Evolutionary conservation across 2,888 invertebrate species (phyloP), one percentile per base, ranked within the genome.

Genomic region (Tridacna crocea): DNA sequence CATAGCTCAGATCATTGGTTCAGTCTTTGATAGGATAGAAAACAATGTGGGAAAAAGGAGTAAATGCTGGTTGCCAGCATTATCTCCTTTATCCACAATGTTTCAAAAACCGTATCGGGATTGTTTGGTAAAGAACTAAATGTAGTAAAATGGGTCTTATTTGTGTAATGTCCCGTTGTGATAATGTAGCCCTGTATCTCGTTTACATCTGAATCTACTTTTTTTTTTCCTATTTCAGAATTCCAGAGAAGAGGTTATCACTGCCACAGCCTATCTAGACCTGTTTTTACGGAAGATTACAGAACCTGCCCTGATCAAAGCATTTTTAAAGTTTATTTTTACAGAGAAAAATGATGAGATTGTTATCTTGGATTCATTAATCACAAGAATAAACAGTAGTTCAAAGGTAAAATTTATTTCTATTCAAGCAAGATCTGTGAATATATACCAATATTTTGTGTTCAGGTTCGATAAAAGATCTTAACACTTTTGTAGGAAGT

Each of bases 231-330:
- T 95, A 95, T 96, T 96, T 94, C 96, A 98, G 98, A 97, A 96
- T 94, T 97, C 97, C 82, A 96, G 97, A 89, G 97, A 97, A 88
- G 98, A 99, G 94, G 97, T 98, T 93, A 96, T 98, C 80, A 97
- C 98, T 72, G 98, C 98, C 15, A 98, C 97, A 92, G 97, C 98
- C 0, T 99, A 99, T 95, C 96, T 99, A 85, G 98, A 99, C 95
- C 95, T 99, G 88, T 96, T 98, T 90, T 94, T 99, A 85, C 96
- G 99, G 72, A 97, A 97, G 74, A 97, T 98, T 19, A 97, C 97
- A 0, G 97, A 97, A 89, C 97, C 97, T 0, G 97, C 97, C 0
- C 95, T 99, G 75, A 95, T 99, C 88, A 96, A 97, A 88, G 96
- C 97, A 0, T 96, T 98, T 91, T 96, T 99, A 46, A 96, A 96